phyloP scores from a whole-genome alignment of 2,113 vertebrate genomes.

The Guaruba guarouba region DNA sequence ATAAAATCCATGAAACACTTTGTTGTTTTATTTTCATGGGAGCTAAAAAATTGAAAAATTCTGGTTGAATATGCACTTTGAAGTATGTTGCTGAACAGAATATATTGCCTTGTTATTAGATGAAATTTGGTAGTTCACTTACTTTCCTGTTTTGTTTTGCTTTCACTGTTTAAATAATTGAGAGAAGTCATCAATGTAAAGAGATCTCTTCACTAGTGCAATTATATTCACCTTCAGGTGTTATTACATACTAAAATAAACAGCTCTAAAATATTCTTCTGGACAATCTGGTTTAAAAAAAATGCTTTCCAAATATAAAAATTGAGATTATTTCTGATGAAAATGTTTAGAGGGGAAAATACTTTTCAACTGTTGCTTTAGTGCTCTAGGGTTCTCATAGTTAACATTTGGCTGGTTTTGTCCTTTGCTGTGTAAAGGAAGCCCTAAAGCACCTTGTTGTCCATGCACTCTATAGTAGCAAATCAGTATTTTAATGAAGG shows the following conservation, averaged over 20 bases:
- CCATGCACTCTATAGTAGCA: not conserved
- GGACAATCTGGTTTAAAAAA: not conserved
- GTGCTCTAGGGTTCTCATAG: not conserved
- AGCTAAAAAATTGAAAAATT: constrained; percentile 10
- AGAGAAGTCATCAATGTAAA: not conserved
- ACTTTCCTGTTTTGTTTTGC: not conserved
- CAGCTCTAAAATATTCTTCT: not conserved
- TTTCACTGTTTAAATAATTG: not conserved
- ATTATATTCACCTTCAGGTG: not conserved
- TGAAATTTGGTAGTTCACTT: not conserved
- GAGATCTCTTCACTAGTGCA: not conserved
- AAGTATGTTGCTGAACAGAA: not conserved
- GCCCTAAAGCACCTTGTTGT: not conserved
- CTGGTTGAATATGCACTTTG: not conserved
- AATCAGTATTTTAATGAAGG: not conserved
- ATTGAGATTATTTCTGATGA: not conserved
- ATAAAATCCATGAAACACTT: not conserved
- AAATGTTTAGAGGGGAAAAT: not conserved
- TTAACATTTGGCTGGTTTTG: not conserved
- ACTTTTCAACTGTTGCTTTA: not conserved
- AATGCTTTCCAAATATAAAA: not conserved
- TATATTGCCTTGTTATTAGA: not conserved
- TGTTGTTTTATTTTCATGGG: not conserved
- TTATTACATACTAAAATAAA: not conserved
- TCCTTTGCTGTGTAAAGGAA: not conserved